A percentile compares a stretch with the other conserved stretches of the same genome.
These are phyloP conservation scores for Ecliptopera silaceata DNA, from an alignment of 2,888 invertebrate species.

Conservation along the genomic window DNA sequence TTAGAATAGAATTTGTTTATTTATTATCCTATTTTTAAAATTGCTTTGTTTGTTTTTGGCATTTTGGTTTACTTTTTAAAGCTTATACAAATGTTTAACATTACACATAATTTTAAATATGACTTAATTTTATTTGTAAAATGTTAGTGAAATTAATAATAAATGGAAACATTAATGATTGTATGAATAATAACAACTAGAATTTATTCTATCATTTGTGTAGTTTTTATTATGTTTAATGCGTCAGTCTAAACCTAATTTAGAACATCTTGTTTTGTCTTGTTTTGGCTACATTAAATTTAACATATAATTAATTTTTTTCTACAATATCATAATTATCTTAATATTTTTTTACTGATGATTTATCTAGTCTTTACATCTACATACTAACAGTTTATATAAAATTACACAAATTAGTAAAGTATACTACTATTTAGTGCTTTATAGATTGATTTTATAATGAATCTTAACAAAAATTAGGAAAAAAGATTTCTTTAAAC, in stretches of 20 bases:
- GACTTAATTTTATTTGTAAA: slow-evolving; percentile 16
- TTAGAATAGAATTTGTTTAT: slow-evolving; percentile 9
- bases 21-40: slow-evolving; percentile 15
- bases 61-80: slow-evolving; percentile 33
- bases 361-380: background rate
- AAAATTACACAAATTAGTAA: background rate
- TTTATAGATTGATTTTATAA: background rate
- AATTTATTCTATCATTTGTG: slow-evolving; percentile 7
- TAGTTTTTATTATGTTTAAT: background rate
- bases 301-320: slow-evolving; percentile 4
- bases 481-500: background rate
- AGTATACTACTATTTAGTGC: slow-evolving; percentile 1
- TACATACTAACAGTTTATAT: background rate
- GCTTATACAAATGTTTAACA: slow-evolving; percentile 26
- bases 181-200: background rate
- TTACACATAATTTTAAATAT: slow-evolving; percentile 11
- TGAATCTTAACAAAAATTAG: background rate
- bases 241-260: slow-evolving; percentile 24
- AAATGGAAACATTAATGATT: background rate
- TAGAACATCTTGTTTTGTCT: slow-evolving; percentile 28
- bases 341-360: slow-evolving; percentile 2
- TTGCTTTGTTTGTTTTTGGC: slow-evolving; percentile 24
- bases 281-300: slow-evolving; percentile 10
- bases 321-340: background rate
- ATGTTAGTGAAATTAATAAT: background rate